Evolutionary conservation across 2,797 vertebrate genomes (phyloP).

Genomic region (Erpetoichthys calabaricus): DNA sequence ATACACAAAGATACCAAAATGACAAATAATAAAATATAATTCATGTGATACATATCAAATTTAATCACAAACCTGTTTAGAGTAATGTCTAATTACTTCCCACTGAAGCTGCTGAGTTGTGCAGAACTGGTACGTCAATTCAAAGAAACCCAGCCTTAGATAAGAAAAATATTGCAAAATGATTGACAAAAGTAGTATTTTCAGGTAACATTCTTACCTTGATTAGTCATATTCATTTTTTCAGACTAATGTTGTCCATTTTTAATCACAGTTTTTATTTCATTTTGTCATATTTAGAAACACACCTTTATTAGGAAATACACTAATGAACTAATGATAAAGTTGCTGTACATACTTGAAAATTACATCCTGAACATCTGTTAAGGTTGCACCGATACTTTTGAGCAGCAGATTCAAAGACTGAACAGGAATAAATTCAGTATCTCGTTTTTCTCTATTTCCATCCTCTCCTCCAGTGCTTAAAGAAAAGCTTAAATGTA

Average conservation of each 20-base stretch:
- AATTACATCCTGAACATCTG: slow-evolving; percentile 85
- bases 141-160: slow-evolving; percentile 77
- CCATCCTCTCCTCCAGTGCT: slow-evolving; percentile 76
- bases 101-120: slow-evolving; percentile 79
- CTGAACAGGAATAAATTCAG: slow-evolving; percentile 69
- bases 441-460: slow-evolving; percentile 58
- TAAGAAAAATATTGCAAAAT: background rate
- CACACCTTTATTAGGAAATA: background rate
- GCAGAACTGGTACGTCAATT: slow-evolving; percentile 76
- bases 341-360: slow-evolving; percentile 67
- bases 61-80: slow-evolving; percentile 71
- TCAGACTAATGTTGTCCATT: too few relatives aligned
- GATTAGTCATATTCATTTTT: too few relatives aligned
- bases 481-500: slow-evolving; percentile 90
- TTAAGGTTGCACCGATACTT: slow-evolving; percentile 92
- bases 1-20: background rate
- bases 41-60: slow-evolving; percentile 1
- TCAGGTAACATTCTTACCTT: too few relatives aligned
- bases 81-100: slow-evolving; percentile 82
- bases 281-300: too few relatives aligned
- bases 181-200: too few relatives aligned
- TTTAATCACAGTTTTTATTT: too few relatives aligned
- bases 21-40: background rate
- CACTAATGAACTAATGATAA: background rate
- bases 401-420: slow-evolving; percentile 82